Conservation (phyloP, 2,113 vertebrate species). For the Myotis lucifugus region DNA sequence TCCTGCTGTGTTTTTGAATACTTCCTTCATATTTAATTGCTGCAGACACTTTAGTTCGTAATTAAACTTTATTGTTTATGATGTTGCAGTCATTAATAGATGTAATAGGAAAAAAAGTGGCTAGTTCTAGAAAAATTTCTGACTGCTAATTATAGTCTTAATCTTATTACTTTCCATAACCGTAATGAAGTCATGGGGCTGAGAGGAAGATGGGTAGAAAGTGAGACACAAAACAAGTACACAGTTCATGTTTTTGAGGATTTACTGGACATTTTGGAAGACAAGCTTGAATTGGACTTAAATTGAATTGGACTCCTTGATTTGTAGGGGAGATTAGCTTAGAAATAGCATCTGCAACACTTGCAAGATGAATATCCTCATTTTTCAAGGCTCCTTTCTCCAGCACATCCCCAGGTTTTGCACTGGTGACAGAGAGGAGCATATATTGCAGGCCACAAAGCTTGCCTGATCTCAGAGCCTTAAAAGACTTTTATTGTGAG, state of each 20-base stretch:
- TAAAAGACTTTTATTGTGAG: conserved; percentile 60
- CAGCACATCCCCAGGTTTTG: neutral
- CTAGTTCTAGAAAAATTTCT: conserved; percentile 69
- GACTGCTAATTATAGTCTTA: conserved; percentile 60
- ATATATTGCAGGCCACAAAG: conserved; percentile 19
- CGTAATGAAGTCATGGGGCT: neutral
- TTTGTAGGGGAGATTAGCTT: conserved; percentile 53
- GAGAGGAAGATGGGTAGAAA: neutral
- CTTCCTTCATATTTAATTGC: conserved; percentile 86
- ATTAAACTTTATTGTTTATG: conserved; percentile 88
- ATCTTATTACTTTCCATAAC: neutral
- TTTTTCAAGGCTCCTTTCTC: conserved; percentile 8
- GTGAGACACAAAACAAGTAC: neutral
- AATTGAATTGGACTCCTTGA: conserved; percentile 50
- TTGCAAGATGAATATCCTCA: conserved; percentile 45
- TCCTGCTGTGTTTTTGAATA: conserved; percentile 84
- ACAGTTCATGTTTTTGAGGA: conserved; percentile 38
- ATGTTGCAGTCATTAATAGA: conserved; percentile 84
- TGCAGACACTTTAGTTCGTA: conserved; percentile 84
- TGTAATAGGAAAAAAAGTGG: conserved; percentile 69
- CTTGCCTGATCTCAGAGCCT: neutral
- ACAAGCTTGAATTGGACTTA: conserved; percentile 47
- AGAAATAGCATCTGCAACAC: conserved; percentile 51
- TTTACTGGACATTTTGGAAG: conserved; percentile 44
- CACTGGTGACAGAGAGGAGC: conserved; percentile 15